phyloP scores from a whole-genome alignment of 2,797 vertebrate species.

The Mycteria americana region DNA sequence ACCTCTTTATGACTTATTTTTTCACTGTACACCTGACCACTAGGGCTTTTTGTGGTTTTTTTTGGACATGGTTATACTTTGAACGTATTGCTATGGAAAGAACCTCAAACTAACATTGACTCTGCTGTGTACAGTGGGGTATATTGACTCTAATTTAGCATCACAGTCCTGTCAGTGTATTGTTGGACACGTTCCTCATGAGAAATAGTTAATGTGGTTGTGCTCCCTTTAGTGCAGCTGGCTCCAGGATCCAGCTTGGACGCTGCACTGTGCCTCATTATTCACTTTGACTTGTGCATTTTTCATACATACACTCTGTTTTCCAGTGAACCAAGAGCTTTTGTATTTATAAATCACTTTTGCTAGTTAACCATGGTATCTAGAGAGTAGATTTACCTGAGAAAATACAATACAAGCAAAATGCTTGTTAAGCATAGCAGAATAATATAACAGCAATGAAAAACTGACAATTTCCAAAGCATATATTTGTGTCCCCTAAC shows the following conservation, averaged over 20 bases:
- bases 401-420: constrained; percentile 4
- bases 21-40: not conserved
- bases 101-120: not conserved
- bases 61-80: not conserved
- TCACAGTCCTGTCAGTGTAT: not conserved
- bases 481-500: not conserved
- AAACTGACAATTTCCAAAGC: not conserved
- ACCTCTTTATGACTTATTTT: not conserved
- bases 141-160: not conserved
- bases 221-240: not conserved
- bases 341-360: not conserved
- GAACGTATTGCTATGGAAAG: not conserved
- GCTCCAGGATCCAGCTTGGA: not conserved
- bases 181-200: not conserved
- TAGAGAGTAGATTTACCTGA: not conserved
- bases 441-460: constrained; percentile 1
- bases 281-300: not conserved
- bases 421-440: constrained; percentile 2
- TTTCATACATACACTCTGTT: not conserved
- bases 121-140: accelerated
- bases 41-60: accelerated
- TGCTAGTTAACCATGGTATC: not conserved
- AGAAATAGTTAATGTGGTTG: not conserved
- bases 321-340: not conserved
- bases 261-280: not conserved